Percentiles rank a stretch among this genome's conserved stretches.
Conservation (phyloP, 1,140 invertebrate species). For the Ridgeia piscesae region DNA sequence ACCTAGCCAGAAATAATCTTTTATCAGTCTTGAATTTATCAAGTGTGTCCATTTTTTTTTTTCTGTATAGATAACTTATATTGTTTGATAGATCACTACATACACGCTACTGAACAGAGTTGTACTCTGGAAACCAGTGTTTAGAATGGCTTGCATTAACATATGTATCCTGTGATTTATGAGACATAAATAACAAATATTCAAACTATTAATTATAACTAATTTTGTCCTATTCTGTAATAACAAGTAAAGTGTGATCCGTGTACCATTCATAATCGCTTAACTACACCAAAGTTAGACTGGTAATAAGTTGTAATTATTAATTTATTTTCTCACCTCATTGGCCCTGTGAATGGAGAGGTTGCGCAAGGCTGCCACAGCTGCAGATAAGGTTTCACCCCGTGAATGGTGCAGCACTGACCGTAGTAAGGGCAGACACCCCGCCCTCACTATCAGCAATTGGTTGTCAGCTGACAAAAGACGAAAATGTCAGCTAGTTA, state of each 20-base stretch:
- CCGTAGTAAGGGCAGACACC: constrained; percentile 36
- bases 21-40: no score
- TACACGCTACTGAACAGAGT: no score
- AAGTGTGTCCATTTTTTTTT: no score
- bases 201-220: no score
- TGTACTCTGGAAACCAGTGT: no score
- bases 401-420: constrained; percentile 32
- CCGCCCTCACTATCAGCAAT: constrained; percentile 39
- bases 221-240: no score
- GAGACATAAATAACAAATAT: no score
- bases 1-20: no score
- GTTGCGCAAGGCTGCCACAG: constrained; percentile 43
- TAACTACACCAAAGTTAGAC: background rate
- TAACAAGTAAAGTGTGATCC: background rate
- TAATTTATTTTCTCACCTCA: constrained; percentile 35
- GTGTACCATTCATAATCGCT: background rate
- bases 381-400: constrained; percentile 38
- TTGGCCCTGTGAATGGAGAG: constrained; percentile 44
- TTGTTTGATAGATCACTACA: no score
- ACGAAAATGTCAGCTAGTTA: background rate
- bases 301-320: background rate
- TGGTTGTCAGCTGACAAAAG: constrained; percentile 42
- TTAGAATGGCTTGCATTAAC: no score
- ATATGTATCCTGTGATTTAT: constrained; percentile 13
- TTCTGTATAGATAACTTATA: no score